These are phyloP conservation scores for Scolanthus callimorphus DNA, from an alignment of 92 coral and sea anemone species.

Conservation along the genomic window DNA sequence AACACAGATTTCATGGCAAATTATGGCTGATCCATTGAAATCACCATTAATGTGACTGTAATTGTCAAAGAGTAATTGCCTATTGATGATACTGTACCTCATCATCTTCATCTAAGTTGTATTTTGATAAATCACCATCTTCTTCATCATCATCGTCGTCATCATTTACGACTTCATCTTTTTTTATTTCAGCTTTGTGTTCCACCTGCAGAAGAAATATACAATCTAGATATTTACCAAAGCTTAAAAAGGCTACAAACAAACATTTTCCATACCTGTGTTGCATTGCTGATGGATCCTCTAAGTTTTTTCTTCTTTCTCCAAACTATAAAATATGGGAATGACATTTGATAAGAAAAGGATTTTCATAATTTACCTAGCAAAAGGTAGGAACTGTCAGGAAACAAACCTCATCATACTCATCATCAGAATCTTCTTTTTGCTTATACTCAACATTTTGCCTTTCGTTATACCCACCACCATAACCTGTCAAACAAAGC, in stretches of 20 bases:
- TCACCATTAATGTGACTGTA: neutral
- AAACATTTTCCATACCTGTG: conserved; percentile 8
- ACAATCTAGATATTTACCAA: neutral
- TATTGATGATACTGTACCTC: conserved; percentile 4
- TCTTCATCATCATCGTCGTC: conserved; percentile 80
- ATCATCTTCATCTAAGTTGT: conserved; percentile 36
- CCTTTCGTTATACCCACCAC: conserved; percentile 97
- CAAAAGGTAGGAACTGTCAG: neutral
- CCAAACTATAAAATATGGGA: conserved; percentile 70
- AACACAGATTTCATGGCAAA: neutral
- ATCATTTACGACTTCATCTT: conserved; percentile 31
- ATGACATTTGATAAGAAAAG: neutral
- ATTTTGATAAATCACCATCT: conserved; percentile 61
- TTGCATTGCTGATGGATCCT: conserved; percentile 18
- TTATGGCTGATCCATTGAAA: too few relatives aligned
- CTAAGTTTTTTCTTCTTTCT: conserved; percentile 58
- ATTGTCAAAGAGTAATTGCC: neutral
- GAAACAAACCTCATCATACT: conserved; percentile 83
- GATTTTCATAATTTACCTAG: too few relatives aligned
- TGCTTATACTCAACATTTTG: conserved; percentile 81
- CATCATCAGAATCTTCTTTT: conserved; percentile 86
- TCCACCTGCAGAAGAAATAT: conserved; percentile 4
- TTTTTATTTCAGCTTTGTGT: conserved; percentile 11
- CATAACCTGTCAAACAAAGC: too few relatives aligned
- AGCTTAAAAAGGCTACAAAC: neutral